Evolutionary conservation across 2,113 vertebrate genomes (phyloP).

Genomic region (Climacteris rufus): DNA sequence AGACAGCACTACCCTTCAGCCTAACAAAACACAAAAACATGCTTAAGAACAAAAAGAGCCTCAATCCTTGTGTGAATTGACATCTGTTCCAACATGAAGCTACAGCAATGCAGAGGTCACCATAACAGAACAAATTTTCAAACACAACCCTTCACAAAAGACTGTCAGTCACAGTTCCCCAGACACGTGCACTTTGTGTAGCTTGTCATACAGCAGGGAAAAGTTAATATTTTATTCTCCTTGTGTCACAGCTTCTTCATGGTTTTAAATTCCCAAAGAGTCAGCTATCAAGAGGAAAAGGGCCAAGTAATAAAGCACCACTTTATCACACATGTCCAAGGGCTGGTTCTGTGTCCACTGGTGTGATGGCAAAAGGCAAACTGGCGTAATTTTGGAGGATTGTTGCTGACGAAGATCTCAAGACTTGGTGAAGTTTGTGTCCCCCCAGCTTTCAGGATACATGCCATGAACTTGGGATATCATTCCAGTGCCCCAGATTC

Average conservation of each 20-base stretch:
- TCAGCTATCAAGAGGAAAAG: background rate
- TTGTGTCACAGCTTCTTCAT: background rate
- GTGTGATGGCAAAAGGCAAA: background rate
- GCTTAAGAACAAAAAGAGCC: background rate
- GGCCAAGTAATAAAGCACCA: background rate
- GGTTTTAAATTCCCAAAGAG: background rate
- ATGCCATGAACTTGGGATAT: background rate
- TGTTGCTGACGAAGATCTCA: background rate
- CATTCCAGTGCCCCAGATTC: background rate
- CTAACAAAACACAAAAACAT: background rate
- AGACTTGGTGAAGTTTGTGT: background rate
- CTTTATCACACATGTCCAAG: rapidly evolving
- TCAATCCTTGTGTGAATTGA: background rate
- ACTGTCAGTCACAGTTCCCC: background rate
- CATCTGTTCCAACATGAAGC: background rate
- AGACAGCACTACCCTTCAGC: background rate
- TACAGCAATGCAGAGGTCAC: background rate
- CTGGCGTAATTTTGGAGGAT: background rate
- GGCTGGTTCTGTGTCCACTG: background rate
- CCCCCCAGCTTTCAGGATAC: background rate
- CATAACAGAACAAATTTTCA: constrained; percentile 1
- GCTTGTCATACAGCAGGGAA: background rate
- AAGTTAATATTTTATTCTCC: background rate
- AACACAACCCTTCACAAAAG: background rate
- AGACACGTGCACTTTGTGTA: background rate